Conservation (phyloP, 2,113 vertebrate species). For the Herpailurus yagouaroundi region DNA sequence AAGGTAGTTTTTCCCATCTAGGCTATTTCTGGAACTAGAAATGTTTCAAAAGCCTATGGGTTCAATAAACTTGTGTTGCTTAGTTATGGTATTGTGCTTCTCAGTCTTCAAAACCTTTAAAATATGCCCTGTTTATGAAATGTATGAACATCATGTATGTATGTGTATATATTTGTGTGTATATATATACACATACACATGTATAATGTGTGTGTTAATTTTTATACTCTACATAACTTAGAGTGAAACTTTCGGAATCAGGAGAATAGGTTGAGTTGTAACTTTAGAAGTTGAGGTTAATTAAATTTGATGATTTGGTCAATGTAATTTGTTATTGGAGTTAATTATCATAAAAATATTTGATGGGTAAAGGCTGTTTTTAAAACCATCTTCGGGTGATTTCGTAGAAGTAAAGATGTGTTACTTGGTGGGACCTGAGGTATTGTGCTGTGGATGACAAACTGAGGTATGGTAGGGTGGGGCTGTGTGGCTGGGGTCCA, state of each 20-base stretch:
- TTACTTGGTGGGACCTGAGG: background rate
- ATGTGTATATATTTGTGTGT: background rate
- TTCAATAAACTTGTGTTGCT: background rate
- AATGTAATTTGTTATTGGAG: background rate
- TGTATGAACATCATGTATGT: background rate
- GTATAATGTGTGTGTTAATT: background rate
- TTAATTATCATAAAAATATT: background rate
- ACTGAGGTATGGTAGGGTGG: background rate
- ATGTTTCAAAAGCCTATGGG: background rate
- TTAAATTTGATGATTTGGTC: background rate
- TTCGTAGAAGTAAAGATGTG: background rate
- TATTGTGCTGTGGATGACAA: background rate
- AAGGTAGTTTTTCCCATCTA: background rate
- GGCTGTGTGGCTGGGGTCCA: rapidly evolving
- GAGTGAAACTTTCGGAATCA: background rate
- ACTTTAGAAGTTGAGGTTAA: background rate
- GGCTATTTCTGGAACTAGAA: slow-evolving; percentile 4
- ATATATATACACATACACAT: background rate
- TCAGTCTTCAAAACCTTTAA: background rate
- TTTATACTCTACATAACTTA: slow-evolving; percentile 10
- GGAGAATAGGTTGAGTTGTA: slow-evolving; percentile 15
- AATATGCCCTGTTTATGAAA: background rate
- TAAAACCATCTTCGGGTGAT: background rate
- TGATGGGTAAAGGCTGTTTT: background rate
- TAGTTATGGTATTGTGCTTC: background rate